Evolutionary conservation across 1,140 invertebrate species (phyloP), one percentile per base, ranked within the genome.

Genomic region (Tetranychus cinnabarinus): DNA sequence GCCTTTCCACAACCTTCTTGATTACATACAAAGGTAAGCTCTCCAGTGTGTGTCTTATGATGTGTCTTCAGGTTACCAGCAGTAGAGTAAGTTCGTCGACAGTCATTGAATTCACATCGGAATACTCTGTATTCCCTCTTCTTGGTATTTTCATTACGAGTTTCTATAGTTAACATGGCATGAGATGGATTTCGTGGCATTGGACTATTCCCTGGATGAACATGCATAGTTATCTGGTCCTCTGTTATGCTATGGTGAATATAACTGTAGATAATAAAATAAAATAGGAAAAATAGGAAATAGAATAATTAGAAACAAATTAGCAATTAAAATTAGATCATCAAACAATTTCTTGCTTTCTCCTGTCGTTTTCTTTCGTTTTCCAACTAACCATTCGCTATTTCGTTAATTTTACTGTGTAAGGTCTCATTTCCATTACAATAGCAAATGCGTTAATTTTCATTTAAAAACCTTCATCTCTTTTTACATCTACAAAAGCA

Each of bases 61-160:
- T 96, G 91, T 58, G 89, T 95, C 69, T 88, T 80, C 58, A 96
- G 76, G 75, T 96, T 95, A 58, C 90, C 90, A 64, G 88, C 81
- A 8, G 90, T 95, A 68, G 87, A 93, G 70, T 95, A 96, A 34
- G 85, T 89, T 66, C 89, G 77, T 63, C 78, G 75, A 74, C 91
- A 96, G 1, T 85, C 87, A 63, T 85, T 81, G 74, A 85, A 92
- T 73, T 90, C 83, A 74, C 91, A 96, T 68, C 78, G 80, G 72
- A 84, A 89, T 63, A 83, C 74, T 69, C 78, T 81, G 15, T 81
- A 77, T 70, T 80, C 77, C 65, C 76, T 81, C 66, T 77, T 75
- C 70, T 80, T 81, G 23, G 77, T 80, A 52, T 78, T 73, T 35
- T 79, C 76, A 72, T 83, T 76, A 23, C 75, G 76, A 61, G 73